These are phyloP conservation scores for Cryptosula pallasiana DNA, from an alignment of 2,888 invertebrate genomes.

Conservation along the genomic window DNA sequence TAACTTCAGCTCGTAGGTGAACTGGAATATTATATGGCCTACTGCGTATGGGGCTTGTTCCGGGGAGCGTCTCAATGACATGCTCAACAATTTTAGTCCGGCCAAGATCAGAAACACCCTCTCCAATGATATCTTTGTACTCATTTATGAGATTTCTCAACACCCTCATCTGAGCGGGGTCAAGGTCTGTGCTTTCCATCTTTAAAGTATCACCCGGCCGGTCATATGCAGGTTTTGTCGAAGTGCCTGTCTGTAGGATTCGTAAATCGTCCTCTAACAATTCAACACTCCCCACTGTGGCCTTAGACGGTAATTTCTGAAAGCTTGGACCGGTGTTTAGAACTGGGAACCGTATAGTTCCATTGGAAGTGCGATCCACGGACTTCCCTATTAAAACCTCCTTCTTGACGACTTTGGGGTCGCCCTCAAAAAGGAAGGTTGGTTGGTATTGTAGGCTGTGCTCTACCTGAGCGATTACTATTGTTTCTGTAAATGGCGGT, in stretches of 20 bases:
- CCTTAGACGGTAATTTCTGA: background rate
- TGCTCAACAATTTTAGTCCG: too few species aligned
- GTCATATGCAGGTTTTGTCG: too few species aligned
- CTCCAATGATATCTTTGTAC: too few species aligned
- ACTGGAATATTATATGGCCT: background rate
- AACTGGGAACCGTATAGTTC: background rate
- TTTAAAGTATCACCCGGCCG: too few species aligned
- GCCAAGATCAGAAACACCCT: too few species aligned
- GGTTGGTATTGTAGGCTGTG: too few species aligned
- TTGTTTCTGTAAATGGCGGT: background rate
- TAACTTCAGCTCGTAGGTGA: background rate
- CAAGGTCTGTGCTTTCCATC: too few species aligned
- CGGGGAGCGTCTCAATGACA: too few species aligned
- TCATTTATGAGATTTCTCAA: too few species aligned
- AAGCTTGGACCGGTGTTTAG: background rate
- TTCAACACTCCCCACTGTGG: background rate
- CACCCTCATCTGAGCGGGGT: too few species aligned
- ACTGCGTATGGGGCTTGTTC: background rate
- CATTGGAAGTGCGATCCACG: too few species aligned
- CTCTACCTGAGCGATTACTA: background rate
- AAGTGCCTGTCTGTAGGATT: too few species aligned
- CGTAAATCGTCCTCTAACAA: background rate
- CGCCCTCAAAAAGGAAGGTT: background rate
- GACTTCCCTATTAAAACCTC: background rate
- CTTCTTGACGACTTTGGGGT: background rate